phyloP scores from a whole-genome alignment of 2,797 vertebrate genomes.

The Rhynchotus rufescens region DNA sequence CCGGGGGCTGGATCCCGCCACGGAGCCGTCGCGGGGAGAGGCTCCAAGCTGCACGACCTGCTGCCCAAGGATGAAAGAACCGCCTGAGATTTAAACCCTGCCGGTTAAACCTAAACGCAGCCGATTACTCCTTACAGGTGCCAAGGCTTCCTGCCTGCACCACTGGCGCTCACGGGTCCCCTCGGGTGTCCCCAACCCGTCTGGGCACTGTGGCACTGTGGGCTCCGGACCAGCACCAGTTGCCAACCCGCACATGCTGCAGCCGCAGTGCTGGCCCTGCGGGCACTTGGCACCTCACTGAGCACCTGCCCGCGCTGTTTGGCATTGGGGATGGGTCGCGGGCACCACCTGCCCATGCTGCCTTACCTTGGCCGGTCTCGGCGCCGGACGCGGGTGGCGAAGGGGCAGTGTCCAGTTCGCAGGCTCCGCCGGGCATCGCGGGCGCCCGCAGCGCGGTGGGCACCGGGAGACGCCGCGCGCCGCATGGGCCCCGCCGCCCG shows the following conservation, averaged over 20 bases:
- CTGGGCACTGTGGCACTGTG: too few relatives aligned
- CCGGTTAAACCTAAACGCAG: neutral
- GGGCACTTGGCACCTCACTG: neutral
- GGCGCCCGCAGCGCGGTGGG: neutral
- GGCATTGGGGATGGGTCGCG: neutral
- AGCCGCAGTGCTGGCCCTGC: neutral
- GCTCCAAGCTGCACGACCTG: neutral
- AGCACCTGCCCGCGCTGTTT: conserved; percentile 17
- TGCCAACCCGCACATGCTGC: neutral
- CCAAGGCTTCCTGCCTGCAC: neutral
- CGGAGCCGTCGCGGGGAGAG: too few relatives aligned
- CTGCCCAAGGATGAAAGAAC: neutral
- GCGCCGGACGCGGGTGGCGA: neutral
- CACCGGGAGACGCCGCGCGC: neutral
- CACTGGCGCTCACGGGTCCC: neutral
- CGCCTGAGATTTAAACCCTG: neutral
- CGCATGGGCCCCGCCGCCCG: neutral
- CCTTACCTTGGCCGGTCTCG: conserved; percentile 37
- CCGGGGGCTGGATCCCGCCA: too few relatives aligned
- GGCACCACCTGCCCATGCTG: too few relatives aligned
- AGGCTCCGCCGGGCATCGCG: neutral
- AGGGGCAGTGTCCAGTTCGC: neutral
- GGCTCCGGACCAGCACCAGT: too few relatives aligned
- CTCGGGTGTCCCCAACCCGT: neutral
- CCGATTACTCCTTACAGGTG: neutral